phyloP scores from a whole-genome alignment of 1,140 invertebrate genomes.

The Drosophila burlai region DNA sequence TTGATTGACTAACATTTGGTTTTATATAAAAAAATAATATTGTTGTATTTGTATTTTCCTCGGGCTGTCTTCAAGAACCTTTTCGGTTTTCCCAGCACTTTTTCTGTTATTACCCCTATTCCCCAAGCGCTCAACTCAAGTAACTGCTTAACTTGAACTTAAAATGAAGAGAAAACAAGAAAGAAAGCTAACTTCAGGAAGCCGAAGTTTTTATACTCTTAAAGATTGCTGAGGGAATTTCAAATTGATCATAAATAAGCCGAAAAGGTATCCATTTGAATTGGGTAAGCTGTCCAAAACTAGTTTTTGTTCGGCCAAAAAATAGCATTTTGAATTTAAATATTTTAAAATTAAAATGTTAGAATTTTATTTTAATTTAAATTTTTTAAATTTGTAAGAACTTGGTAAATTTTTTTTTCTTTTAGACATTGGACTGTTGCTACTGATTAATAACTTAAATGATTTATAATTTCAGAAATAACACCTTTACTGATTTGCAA shows the following conservation, averaged over 20 bases:
- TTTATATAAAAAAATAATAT: background rate
- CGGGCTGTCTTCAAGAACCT: background rate
- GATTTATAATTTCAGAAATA: background rate
- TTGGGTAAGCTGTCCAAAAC: background rate
- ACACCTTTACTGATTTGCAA: background rate
- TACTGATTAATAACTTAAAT: background rate
- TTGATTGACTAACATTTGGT: background rate
- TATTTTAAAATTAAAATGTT: too few relatives aligned
- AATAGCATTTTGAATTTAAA: too few relatives aligned
- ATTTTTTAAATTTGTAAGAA: too few relatives aligned
- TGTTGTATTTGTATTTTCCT: background rate
- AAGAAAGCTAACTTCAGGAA: background rate
- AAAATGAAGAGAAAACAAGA: background rate
- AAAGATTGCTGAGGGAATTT: background rate
- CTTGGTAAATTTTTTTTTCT: background rate
- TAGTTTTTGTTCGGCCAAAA: background rate
- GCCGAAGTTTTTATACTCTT: background rate
- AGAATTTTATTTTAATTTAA: background rate
- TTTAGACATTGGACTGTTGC: background rate
- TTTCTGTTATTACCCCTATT: slow-evolving; percentile 7
- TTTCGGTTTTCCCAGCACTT: background rate
- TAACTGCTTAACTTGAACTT: slow-evolving; percentile 16
- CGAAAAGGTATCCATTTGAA: background rate
- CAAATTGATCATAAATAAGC: background rate
- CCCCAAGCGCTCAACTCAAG: background rate